Evolutionary conservation across 1,140 invertebrate genomes (phyloP).

Genomic region (Melipona quadrifasciata): DNA sequence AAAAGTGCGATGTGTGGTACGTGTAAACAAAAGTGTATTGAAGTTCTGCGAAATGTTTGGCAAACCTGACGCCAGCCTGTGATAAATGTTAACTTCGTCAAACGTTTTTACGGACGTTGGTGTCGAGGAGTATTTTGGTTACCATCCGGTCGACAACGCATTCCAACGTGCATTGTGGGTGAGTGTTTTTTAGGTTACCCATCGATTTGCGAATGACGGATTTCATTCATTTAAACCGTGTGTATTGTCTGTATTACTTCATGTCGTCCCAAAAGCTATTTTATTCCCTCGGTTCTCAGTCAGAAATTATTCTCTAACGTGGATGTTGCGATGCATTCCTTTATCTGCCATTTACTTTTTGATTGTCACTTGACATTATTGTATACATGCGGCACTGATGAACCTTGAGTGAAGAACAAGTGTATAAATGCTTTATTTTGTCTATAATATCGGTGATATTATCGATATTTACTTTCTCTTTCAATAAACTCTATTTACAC

Average conservation of each 20-base stretch:
- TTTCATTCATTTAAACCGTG: no score
- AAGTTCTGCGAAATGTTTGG: slow-evolving; percentile 10
- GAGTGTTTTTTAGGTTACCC: slow-evolving; percentile 47
- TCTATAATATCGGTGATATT: not conserved
- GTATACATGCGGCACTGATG: not conserved
- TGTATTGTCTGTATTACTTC: no score
- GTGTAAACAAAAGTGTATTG: slow-evolving; percentile 41
- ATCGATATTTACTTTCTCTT: not conserved
- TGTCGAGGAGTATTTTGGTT: slow-evolving; percentile 8
- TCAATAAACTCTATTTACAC: not conserved
- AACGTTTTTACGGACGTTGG: not conserved
- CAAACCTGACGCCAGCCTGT: slow-evolving; percentile 13
- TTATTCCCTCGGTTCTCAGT: not conserved
- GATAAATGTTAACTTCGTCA: slow-evolving; percentile 11
- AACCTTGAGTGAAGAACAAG: not conserved
- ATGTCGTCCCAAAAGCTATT: not conserved
- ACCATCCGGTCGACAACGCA: not conserved
- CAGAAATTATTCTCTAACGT: not conserved
- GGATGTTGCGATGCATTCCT: not conserved
- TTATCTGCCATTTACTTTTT: not conserved
- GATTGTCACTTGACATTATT: slow-evolving; percentile 1
- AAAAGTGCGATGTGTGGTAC: slow-evolving; percentile 17
- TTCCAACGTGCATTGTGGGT: slow-evolving; percentile 23
- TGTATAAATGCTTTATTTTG: not conserved
- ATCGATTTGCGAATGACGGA: not conserved